phyloP scores from a whole-genome alignment of 1,140 invertebrate genomes.

The Sesamia nonagrioides region DNA sequence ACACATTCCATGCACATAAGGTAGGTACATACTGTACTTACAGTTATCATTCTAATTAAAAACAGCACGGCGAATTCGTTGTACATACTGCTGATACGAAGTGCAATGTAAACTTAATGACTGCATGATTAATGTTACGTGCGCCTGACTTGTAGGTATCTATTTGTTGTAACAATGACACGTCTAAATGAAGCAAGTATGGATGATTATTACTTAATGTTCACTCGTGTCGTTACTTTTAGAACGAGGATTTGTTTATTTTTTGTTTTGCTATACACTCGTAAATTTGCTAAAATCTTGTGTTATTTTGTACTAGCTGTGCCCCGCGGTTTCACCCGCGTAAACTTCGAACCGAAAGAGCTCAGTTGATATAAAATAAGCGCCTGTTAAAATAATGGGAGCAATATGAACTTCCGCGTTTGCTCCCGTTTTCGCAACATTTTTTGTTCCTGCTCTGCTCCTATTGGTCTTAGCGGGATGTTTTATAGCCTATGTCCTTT shows the following conservation, averaged over 20 bases:
- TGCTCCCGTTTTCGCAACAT: no score
- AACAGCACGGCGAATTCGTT: slow-evolving; percentile 17
- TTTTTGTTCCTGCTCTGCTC: no score
- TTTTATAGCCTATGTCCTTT: no score
- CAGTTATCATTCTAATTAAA: slow-evolving; percentile 29
- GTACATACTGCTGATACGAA: not conserved
- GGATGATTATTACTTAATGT: not conserved
- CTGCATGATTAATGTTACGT: slow-evolving; percentile 25
- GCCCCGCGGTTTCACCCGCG: no score
- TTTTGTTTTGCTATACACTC: not conserved
- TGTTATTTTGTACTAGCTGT: no score
- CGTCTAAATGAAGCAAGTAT: slow-evolving; percentile 3
- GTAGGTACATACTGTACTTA: not conserved
- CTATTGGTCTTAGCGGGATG: no score
- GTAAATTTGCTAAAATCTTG: no score
- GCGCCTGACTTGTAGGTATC: slow-evolving; percentile 7
- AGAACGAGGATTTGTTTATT: not conserved
- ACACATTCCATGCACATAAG: not conserved
- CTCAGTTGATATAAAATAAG: no score
- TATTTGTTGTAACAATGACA: slow-evolving; percentile 8
- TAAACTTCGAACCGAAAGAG: no score
- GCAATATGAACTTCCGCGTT: no score
- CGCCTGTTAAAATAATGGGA: no score
- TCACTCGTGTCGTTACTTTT: not conserved
- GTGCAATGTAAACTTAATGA: slow-evolving; percentile 10